phyloP scores from a whole-genome alignment of 2,113 vertebrate genomes.

The Zosterops pallidus region DNA sequence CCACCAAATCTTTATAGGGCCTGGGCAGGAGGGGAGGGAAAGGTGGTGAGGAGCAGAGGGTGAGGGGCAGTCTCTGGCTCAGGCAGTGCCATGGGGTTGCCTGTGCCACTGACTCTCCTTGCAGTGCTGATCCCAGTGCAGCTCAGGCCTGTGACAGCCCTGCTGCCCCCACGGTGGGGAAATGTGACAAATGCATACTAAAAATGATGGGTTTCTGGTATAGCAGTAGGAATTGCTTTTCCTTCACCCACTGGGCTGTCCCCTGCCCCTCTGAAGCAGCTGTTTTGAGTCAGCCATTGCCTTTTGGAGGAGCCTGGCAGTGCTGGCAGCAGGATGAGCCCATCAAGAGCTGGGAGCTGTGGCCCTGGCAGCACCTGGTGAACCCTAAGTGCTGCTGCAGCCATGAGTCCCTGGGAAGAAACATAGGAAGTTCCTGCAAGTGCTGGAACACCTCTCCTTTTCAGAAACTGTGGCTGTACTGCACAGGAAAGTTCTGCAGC shows the following conservation, averaged over 20 bases:
- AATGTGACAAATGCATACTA: neutral
- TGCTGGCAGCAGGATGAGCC: neutral
- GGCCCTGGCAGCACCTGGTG: neutral
- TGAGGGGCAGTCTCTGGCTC: neutral
- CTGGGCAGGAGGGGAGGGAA: neutral
- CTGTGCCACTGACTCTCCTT: neutral
- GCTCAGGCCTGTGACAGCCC: neutral
- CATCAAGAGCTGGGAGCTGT: neutral
- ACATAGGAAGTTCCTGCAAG: neutral
- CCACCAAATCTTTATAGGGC: neutral
- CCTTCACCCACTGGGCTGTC: rapidly evolving
- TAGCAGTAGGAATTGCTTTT: neutral
- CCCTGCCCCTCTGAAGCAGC: neutral
- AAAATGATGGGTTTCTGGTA: neutral
- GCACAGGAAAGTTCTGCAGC: neutral
- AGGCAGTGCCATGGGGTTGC: neutral
- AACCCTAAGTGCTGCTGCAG: neutral
- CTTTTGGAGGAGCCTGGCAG: neutral
- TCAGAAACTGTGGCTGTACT: neutral
- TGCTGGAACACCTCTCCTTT: neutral
- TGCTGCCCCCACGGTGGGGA: neutral
- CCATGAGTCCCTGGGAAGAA: rapidly evolving
- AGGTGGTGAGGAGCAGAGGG: neutral
- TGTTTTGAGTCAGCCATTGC: neutral
- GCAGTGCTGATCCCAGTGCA: neutral